phyloP scores from a whole-genome alignment of 2,888 invertebrate species.

The Ypsolopha sequella region DNA sequence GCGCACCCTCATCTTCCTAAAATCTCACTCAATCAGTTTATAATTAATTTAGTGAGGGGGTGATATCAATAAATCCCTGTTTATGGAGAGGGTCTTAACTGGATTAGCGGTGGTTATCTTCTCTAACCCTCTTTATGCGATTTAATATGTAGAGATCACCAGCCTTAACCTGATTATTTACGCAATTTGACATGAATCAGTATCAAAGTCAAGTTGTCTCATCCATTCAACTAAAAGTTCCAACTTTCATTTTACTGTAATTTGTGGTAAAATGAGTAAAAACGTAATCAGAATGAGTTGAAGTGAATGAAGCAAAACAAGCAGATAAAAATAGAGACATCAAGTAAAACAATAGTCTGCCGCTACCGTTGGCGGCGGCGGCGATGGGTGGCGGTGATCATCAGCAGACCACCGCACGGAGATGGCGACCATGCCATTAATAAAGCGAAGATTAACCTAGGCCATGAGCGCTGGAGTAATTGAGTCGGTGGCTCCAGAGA shows the following conservation, averaged over 20 bases:
- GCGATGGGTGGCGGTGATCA: conserved; percentile 18
- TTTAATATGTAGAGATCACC: conserved; percentile 38
- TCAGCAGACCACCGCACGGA: conserved; percentile 36
- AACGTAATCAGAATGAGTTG: too few relatives aligned
- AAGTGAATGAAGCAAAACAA: not conserved
- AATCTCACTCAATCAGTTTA: conserved; percentile 44
- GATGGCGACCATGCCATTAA: conserved; percentile 36
- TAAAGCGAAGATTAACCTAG: conserved; percentile 57
- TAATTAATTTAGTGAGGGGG: conserved; percentile 59
- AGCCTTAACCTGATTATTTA: conserved; percentile 10
- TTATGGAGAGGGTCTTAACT: conserved; percentile 46
- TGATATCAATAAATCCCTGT: conserved; percentile 52
- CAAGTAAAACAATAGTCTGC: conserved; percentile 11
- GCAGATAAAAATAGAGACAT: conserved; percentile 30
- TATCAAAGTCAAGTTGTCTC: not conserved
- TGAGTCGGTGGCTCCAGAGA: conserved; percentile 37
- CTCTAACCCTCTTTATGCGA: conserved; percentile 42
- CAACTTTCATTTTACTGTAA: not conserved
- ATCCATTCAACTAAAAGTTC: not conserved
- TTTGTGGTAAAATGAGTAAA: not conserved
- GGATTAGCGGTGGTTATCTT: conserved; percentile 40
- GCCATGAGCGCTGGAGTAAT: conserved; percentile 37
- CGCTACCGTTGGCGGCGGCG: conserved; percentile 20
- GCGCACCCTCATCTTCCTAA: conserved; percentile 28
- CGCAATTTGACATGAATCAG: not conserved